Evolutionary conservation across 2,888 invertebrate species (phyloP).

Genomic region (Dryococelus australis): DNA sequence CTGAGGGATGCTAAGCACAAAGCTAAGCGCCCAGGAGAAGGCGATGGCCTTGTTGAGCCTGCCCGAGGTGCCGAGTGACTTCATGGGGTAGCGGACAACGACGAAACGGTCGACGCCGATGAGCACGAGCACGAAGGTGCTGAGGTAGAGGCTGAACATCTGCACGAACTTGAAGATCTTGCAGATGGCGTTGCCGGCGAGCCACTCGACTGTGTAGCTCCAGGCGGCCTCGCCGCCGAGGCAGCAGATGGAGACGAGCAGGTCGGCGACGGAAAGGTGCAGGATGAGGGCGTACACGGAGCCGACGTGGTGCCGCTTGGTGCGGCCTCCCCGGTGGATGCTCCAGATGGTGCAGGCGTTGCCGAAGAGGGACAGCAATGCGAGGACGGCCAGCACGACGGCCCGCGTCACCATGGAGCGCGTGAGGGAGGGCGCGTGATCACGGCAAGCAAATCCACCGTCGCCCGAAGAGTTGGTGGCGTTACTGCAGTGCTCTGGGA

Average conservation of each 20-base stretch:
- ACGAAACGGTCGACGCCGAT: slow-evolving; percentile 85
- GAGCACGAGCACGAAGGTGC: slow-evolving; percentile 82
- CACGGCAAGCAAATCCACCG: slow-evolving; percentile 53
- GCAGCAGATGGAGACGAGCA: slow-evolving; percentile 82
- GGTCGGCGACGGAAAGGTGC: slow-evolving; percentile 83
- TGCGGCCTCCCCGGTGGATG: slow-evolving; percentile 57
- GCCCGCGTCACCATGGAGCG: slow-evolving; percentile 70
- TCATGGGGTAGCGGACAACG: slow-evolving; percentile 83
- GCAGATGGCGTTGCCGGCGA: slow-evolving; percentile 78
- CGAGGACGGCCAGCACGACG: slow-evolving; percentile 73
- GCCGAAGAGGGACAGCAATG: slow-evolving; percentile 74
- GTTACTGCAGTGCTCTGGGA: background rate
- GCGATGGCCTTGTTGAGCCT: slow-evolving; percentile 73
- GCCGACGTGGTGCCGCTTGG: slow-evolving; percentile 62
- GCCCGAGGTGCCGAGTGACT: slow-evolving; percentile 68
- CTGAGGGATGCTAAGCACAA: slow-evolving; percentile 81
- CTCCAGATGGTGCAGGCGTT: slow-evolving; percentile 81
- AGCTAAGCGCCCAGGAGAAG: slow-evolving; percentile 75
- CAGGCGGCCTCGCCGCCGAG: slow-evolving; percentile 82
- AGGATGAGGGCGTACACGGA: slow-evolving; percentile 80
- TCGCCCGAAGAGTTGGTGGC: slow-evolving; percentile 24
- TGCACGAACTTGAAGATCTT: slow-evolving; percentile 83
- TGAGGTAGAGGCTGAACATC: slow-evolving; percentile 82
- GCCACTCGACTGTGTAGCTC: slow-evolving; percentile 83
- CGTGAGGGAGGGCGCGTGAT: slow-evolving; percentile 74